Evolutionary conservation across 2,888 invertebrate species (phyloP).

Genomic region (Allacma fusca): DNA sequence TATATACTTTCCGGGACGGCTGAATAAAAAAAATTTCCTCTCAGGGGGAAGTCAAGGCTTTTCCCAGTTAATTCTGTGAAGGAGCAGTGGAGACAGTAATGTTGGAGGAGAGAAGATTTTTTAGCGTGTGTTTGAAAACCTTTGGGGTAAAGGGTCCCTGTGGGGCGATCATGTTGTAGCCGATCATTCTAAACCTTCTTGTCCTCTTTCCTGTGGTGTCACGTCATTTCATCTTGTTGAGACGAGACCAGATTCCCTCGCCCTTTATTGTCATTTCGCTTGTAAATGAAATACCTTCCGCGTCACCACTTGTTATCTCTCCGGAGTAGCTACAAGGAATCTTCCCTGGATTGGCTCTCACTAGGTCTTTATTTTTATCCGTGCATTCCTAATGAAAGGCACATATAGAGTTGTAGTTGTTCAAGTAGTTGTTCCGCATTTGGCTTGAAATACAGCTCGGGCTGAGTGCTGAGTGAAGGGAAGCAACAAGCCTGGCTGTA

Average conservation of each 20-base stretch:
- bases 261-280: slow-evolving; percentile 3
- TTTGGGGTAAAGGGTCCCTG: not conserved
- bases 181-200: not conserved
- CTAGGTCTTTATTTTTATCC: not conserved
- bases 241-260: not conserved
- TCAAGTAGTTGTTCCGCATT: too few relatives aligned
- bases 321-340: not conserved
- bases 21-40: too few relatives aligned
- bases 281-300: not conserved
- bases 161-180: not conserved
- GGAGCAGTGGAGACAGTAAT: not conserved
- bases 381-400: too few relatives aligned
- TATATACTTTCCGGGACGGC: too few relatives aligned
- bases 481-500: too few relatives aligned
- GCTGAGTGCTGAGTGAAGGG: too few relatives aligned
- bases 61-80: too few relatives aligned
- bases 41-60: too few relatives aligned
- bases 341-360: not conserved
- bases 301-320: not conserved
- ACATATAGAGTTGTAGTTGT: too few relatives aligned
- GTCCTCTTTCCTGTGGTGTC: slow-evolving; percentile 2
- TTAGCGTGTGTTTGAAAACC: not conserved
- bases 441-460: too few relatives aligned
- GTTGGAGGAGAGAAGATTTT: not conserved
- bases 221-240: not conserved